Evolutionary conservation across 2,797 vertebrate species (phyloP).

Genomic region (Coracias cyanogaster): DNA sequence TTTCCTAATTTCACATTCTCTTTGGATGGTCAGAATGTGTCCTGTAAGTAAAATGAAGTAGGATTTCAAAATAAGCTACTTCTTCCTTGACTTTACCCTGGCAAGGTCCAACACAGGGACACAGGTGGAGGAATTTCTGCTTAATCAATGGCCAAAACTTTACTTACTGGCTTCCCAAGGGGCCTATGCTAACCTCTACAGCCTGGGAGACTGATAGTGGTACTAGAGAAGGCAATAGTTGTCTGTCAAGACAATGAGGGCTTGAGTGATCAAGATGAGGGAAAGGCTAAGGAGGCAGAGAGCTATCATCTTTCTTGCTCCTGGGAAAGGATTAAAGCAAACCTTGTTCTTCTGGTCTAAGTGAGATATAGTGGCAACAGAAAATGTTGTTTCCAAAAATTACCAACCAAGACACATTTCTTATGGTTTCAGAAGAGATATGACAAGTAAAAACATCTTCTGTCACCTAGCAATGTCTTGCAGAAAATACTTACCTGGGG

Average conservation of each 20-base stretch:
- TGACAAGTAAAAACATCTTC: not conserved
- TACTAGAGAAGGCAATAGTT: not conserved
- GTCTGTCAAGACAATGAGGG: not conserved
- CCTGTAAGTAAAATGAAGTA: not conserved
- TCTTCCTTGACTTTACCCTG: not conserved
- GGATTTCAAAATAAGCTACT: constrained; percentile 7
- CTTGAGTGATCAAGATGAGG: not conserved
- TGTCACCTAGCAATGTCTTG: not conserved
- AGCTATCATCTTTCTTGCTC: not conserved
- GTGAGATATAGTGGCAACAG: not conserved
- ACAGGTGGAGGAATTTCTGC: not conserved
- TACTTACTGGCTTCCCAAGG: not conserved
- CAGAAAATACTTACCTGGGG: not conserved
- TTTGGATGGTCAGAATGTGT: not conserved
- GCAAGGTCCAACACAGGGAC: not conserved
- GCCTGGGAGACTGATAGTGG: not conserved
- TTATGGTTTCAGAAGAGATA: not conserved
- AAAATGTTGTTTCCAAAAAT: not conserved
- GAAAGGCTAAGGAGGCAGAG: not conserved
- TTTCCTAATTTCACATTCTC: not conserved
- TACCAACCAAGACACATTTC: not conserved
- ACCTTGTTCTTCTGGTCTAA: not conserved
- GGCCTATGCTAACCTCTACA: not conserved
- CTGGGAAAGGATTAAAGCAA: constrained; percentile 2
- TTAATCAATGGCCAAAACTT: not conserved